Evolutionary conservation across 1,140 invertebrate species (phyloP), one percentile per base, ranked within the genome.

Genomic region (Hermatobates lingyangjiaoensis): DNA sequence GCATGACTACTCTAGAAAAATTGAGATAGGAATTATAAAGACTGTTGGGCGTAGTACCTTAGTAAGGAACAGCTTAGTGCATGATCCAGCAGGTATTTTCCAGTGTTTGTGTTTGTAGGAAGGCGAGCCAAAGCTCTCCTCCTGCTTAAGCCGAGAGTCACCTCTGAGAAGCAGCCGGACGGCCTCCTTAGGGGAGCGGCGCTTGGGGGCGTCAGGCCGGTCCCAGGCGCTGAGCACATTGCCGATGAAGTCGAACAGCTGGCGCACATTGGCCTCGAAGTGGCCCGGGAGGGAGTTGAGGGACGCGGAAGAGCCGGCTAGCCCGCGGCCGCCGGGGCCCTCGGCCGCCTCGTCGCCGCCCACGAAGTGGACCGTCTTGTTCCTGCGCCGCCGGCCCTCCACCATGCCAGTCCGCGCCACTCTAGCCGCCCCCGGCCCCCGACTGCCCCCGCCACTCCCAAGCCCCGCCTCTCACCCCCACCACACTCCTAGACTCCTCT

Each of bases 331-430:
- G 7, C 69, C 45, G 52, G 63, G 63, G 50, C 68, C 65, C 23
- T 63, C 63, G 45, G n/a, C 14, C 48, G 38, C 47, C 26, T 79
- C 64, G 3, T 80, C 66, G 60, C 77, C 79, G 58, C 80, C 79
- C 40, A 78, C 79, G 62, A 81, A 81, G 65, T 82, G 79, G 14
- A 82, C 79, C 34, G 79, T 81, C 66, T 81, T 81, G 65, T 81
- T 75, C 45, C 78, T 70, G 34, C 78, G 70, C 23, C 78, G 69
- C 45, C 76, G 73, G 40, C n/a, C 50, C 52, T 30, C 39, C 15
- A 51, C 54, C 42, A 38, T 45, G 42, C 42, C 27, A 49, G 49
- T 55, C 54, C 58, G 56, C 56, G 57, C 27, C 46, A 12, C 46
- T 56, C 58, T 57, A 58, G 55, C 54, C 56, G 49, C 51, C 46